These are phyloP conservation scores for Brachyhypopomus occidentalis DNA, from an alignment of 2,113 vertebrate genomes.

Conservation along the genomic window DNA sequence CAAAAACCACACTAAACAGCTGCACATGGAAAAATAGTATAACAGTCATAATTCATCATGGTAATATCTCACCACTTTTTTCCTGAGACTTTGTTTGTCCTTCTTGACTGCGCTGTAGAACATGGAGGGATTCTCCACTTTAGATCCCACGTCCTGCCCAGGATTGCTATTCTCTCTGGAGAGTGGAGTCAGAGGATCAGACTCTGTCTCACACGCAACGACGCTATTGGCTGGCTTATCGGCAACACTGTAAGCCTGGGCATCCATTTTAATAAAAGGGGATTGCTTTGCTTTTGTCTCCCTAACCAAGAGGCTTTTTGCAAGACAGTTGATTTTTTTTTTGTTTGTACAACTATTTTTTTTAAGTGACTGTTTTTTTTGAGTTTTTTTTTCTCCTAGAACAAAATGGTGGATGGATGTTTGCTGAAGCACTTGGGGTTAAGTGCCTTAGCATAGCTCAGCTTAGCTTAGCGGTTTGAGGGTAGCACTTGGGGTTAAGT, in stretches of 20 bases:
- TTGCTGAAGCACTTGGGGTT: constrained; percentile 65
- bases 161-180: constrained; percentile 87
- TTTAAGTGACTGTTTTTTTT: background rate
- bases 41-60: constrained; percentile 59
- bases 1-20: constrained; percentile 60
- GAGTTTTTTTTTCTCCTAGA: constrained; percentile 13
- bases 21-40: constrained; percentile 42
- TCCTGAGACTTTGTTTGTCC: constrained; percentile 87
- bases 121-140: constrained; percentile 84
- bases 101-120: constrained; percentile 87
- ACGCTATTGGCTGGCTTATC: constrained; percentile 63
- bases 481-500: constrained; percentile 68
- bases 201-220: constrained; percentile 64
- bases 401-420: constrained; percentile 38
- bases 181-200: constrained; percentile 80
- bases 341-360: constrained; percentile 15
- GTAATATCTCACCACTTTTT: constrained; percentile 87
- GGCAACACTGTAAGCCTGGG: constrained; percentile 76
- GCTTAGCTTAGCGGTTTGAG: constrained; percentile 66
- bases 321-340: constrained; percentile 40
- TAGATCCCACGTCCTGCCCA: constrained; percentile 82
- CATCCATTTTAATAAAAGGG: constrained; percentile 78
- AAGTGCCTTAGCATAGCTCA: constrained; percentile 52
- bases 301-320: constrained; percentile 62
- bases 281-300: constrained; percentile 48